Conservation (phyloP, 2,888 invertebrate species). For the Clistopyga incitator region DNA sequence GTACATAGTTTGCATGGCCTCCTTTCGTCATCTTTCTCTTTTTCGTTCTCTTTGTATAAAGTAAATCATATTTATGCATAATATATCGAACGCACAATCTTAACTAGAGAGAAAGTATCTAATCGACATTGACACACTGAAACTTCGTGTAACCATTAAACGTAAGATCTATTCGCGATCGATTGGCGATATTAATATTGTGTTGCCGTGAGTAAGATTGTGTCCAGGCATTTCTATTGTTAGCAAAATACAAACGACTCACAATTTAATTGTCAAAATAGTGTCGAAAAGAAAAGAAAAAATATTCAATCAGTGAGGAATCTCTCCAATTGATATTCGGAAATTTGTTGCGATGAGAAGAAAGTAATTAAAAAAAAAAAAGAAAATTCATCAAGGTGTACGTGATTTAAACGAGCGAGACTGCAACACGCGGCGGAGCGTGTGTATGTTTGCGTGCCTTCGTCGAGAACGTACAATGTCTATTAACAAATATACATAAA, state of each 20-base stretch:
- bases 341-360: conserved; percentile 14
- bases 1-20: conserved; percentile 64
- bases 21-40: conserved; percentile 30
- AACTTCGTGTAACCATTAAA: conserved; percentile 49
- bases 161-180: conserved; percentile 34
- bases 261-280: background rate
- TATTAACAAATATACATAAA: conserved; percentile 80
- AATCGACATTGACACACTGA: conserved; percentile 52
- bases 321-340: background rate
- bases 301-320: conserved; percentile 10
- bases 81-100: conserved; percentile 35
- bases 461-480: conserved; percentile 67
- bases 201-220: conserved; percentile 2
- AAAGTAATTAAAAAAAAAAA: too few relatives aligned
- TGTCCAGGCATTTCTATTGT: background rate
- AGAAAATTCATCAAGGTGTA: conserved; percentile 24
- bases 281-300: background rate
- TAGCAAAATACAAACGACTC: background rate
- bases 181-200: conserved; percentile 12
- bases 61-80: conserved; percentile 48
- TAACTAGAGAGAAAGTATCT: conserved; percentile 33
- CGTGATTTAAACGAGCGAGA: conserved; percentile 58
- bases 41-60: conserved; percentile 32
- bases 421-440: conserved; percentile 62
- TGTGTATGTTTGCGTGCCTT: conserved; percentile 51